Conservation (phyloP, 2,888 invertebrate genomes). For the Volucella inflata region DNA sequence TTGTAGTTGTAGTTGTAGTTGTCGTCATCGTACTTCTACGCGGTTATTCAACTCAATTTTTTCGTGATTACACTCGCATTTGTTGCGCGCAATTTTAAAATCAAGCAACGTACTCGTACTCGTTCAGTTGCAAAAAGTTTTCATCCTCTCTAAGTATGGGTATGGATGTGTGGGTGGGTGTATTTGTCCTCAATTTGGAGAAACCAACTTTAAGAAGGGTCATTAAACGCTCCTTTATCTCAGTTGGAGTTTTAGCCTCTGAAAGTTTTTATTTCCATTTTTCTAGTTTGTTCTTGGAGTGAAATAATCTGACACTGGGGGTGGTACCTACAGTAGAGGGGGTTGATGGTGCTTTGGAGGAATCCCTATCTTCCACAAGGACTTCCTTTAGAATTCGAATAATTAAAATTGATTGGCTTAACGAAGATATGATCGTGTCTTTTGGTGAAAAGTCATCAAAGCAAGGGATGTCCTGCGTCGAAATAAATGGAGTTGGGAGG, state of each 20-base stretch:
- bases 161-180: neutral
- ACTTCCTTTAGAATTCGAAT: conserved; percentile 57
- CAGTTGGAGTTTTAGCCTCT: conserved; percentile 13
- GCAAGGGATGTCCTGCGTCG: conserved; percentile 23
- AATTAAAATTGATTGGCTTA: conserved; percentile 75
- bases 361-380: neutral
- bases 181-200: conserved; percentile 16
- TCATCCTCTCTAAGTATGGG: neutral
- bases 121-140: conserved; percentile 14
- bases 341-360: no score
- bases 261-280: conserved; percentile 22
- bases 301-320: no score
- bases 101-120: conserved; percentile 41
- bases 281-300: no score
- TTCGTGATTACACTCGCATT: conserved; percentile 69
- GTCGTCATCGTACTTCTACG: conserved; percentile 34
- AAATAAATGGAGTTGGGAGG: no score
- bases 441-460: conserved; percentile 48
- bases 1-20: neutral
- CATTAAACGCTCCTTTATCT: conserved; percentile 62
- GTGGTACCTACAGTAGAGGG: no score
- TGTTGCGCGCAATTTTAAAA: conserved; percentile 68
- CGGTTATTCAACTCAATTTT: conserved; percentile 72
- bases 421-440: conserved; percentile 73
- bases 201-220: conserved; percentile 49